Conservation (phyloP, 2,797 vertebrate species). For the Spheniscus humboldti region DNA sequence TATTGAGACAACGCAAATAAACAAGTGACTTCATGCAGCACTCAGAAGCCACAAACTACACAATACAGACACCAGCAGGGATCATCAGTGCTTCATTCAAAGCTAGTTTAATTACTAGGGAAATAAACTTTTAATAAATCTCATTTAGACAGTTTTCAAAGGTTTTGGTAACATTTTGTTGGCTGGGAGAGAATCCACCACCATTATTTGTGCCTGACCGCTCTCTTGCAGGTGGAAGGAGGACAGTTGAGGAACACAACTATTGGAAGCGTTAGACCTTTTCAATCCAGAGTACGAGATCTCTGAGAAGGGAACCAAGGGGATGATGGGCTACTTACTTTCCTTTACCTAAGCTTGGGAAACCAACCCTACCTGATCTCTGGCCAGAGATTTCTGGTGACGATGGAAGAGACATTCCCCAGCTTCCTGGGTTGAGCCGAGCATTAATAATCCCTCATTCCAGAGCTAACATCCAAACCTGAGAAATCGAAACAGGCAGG, state of each 20-base stretch:
- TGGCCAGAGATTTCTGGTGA: neutral
- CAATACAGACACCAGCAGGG: neutral
- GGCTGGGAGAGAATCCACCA: neutral
- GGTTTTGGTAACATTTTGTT: neutral
- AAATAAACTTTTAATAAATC: neutral
- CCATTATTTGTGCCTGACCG: neutral
- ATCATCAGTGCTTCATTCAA: neutral
- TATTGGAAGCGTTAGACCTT: neutral
- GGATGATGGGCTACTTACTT: neutral
- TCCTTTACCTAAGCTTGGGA: neutral
- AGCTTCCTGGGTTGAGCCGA: neutral
- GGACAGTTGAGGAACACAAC: neutral
- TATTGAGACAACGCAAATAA: accelerated
- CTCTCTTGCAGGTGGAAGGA: neutral
- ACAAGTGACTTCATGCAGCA: neutral
- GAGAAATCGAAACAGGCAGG: neutral
- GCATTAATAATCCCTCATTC: neutral
- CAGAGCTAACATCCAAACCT: neutral
- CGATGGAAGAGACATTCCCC: neutral
- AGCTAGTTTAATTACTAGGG: neutral
- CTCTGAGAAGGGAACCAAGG: neutral
- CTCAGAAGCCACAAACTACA: neutral
- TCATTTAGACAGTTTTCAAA: neutral
- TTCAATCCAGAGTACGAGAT: accelerated
- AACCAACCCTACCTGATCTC: neutral